Conservation (phyloP, 2,113 vertebrate species). For the Aptenodytes patagonicus region DNA sequence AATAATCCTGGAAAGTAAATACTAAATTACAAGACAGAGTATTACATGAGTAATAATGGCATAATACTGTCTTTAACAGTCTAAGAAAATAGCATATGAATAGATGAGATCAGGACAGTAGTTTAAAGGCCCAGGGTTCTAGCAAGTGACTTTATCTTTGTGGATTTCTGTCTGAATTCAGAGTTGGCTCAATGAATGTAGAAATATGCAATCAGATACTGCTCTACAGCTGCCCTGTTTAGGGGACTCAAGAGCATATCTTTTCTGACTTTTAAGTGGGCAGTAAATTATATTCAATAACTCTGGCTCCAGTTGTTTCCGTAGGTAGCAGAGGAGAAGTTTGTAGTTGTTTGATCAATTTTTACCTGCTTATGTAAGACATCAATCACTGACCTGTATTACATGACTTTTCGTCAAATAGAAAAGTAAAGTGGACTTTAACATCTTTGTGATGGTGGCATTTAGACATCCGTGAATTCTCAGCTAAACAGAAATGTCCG, state of each 20-base stretch:
- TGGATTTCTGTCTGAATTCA: neutral
- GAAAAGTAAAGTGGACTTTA: neutral
- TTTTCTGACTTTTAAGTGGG: neutral
- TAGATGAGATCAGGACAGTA: neutral
- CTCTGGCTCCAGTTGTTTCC: neutral
- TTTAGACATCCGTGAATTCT: neutral
- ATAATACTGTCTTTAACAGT: neutral
- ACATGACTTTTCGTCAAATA: neutral
- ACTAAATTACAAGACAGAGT: neutral
- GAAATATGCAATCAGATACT: neutral
- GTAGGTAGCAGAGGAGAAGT: neutral
- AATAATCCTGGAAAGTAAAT: neutral
- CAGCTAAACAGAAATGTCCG: neutral
- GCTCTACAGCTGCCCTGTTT: neutral
- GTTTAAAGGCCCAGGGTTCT: neutral
- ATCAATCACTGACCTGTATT: neutral
- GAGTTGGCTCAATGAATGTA: neutral
- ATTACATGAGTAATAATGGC: neutral
- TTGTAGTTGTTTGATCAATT: neutral
- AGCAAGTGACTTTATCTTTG: neutral
- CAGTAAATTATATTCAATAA: neutral
- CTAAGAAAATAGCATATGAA: neutral
- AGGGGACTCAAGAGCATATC: neutral
- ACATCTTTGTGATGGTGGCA: neutral
- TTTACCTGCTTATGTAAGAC: neutral